phyloP scores from a whole-genome alignment of 2,888 invertebrate species.

The Sinotaia quadrata region DNA sequence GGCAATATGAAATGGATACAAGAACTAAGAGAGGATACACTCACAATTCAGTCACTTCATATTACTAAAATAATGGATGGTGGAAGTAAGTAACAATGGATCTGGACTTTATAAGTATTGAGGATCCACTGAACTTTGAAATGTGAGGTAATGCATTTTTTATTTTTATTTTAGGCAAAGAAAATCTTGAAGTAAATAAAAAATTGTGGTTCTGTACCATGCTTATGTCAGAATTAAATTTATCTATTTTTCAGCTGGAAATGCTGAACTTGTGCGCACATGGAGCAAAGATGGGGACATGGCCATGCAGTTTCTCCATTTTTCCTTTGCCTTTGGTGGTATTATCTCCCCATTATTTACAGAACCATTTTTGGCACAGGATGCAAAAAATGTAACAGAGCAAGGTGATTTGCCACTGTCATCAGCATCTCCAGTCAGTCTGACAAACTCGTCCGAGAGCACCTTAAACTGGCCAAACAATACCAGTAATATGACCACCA shows the following conservation, averaged over 20 bases:
- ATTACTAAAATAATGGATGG: no score
- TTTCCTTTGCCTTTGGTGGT: constrained; percentile 73
- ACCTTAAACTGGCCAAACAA: not conserved
- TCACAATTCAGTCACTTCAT: no score
- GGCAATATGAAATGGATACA: no score
- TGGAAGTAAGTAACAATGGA: no score
- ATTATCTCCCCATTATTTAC: constrained; percentile 73
- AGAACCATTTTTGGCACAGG: constrained; percentile 69
- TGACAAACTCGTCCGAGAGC: not conserved
- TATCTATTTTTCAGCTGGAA: constrained; percentile 54
- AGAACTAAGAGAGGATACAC: no score
- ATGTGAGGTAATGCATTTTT: no score
- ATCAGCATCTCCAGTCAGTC: no score
- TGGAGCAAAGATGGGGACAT: constrained; percentile 70
- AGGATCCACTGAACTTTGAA: no score
- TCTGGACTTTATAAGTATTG: no score
- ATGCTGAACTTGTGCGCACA: constrained; percentile 67
- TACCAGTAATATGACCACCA: not conserved
- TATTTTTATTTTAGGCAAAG: no score
- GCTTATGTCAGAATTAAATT: not conserved
- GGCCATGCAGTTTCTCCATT: constrained; percentile 73
- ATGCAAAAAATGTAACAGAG: constrained; percentile 17
- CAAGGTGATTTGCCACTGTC: no score
- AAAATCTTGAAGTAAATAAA: not conserved
- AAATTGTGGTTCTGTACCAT: not conserved